Evolutionary conservation across 2,888 invertebrate species (phyloP).

Genomic region (Lepidochitona cinerea): DNA sequence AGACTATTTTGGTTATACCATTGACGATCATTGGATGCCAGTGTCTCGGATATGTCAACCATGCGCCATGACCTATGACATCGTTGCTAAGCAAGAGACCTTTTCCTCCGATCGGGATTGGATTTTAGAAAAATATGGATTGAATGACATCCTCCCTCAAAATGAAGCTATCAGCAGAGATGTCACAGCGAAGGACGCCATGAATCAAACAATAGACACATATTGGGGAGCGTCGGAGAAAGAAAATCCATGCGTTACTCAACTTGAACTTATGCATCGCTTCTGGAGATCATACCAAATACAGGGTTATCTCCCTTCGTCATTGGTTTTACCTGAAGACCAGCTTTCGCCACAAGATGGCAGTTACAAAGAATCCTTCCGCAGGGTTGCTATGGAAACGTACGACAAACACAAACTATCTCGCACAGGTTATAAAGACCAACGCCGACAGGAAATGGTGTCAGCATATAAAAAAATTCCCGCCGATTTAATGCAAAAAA

Average conservation of each 20-base stretch:
- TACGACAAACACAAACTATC: conserved; percentile 5
- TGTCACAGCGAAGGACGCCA: background rate
- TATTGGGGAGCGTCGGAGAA: background rate
- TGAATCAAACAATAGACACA: background rate
- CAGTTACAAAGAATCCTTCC: background rate
- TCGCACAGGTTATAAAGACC: conserved; percentile 16
- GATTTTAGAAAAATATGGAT: conserved; percentile 14
- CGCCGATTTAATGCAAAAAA: conserved; percentile 10
- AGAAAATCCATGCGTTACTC: conserved; percentile 15
- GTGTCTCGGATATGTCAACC: conserved; percentile 41
- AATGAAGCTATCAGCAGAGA: background rate
- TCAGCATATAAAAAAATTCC: conserved; percentile 28
- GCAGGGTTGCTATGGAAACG: background rate
- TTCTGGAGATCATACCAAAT: conserved; percentile 41
- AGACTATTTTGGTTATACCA: conserved; percentile 4
- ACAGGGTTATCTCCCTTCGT: conserved; percentile 39
- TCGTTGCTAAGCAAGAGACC: conserved; percentile 42
- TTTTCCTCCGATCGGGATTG: conserved; percentile 34
- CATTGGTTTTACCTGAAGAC: background rate
- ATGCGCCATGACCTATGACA: conserved; percentile 31
- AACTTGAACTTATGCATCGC: conserved; percentile 18
- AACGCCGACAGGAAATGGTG: conserved; percentile 19
- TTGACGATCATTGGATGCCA: conserved; percentile 46
- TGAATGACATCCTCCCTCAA: background rate
- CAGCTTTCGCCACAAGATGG: background rate